A percentile compares a stretch with the other conserved stretches of the same genome.
Evolutionary conservation across 1,140 invertebrate genomes (phyloP).

Genomic region (Bactericera cockerelli): DNA sequence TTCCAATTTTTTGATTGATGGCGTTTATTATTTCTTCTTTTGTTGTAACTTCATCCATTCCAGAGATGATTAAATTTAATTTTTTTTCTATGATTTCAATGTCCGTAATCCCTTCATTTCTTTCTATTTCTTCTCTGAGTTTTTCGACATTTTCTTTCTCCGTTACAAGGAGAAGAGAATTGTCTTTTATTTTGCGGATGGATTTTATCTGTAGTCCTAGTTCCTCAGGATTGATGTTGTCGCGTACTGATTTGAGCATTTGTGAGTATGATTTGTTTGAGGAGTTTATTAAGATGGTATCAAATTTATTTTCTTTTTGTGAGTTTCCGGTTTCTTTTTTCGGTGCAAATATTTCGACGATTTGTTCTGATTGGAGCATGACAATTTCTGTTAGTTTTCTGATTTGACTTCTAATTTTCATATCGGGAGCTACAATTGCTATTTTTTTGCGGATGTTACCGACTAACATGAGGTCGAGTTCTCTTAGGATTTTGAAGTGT

Average conservation of each 20-base stretch:
- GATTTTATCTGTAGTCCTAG: background rate
- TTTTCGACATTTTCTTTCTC: background rate
- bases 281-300: background rate
- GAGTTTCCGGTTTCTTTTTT: background rate
- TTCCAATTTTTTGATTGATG: background rate
- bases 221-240: background rate
- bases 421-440: no score
- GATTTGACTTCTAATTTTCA: no score
- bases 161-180: background rate
- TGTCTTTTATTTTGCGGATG: background rate
- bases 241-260: background rate
- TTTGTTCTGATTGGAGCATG: background rate
- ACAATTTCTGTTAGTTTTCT: no score
- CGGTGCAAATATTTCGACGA: background rate
- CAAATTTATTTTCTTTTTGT: conserved; percentile 3
- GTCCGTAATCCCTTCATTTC: background rate
- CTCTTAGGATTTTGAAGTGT: no score
- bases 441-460: no score
- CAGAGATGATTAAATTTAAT: background rate
- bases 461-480: no score
- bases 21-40: background rate
- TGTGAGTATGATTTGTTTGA: background rate
- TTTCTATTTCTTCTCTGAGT: background rate
- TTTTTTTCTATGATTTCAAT: conserved; percentile 3
- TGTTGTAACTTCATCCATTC: background rate